Conservation (phyloP, 2,797 vertebrate genomes). For the Pipistrellus pygmaeus region DNA sequence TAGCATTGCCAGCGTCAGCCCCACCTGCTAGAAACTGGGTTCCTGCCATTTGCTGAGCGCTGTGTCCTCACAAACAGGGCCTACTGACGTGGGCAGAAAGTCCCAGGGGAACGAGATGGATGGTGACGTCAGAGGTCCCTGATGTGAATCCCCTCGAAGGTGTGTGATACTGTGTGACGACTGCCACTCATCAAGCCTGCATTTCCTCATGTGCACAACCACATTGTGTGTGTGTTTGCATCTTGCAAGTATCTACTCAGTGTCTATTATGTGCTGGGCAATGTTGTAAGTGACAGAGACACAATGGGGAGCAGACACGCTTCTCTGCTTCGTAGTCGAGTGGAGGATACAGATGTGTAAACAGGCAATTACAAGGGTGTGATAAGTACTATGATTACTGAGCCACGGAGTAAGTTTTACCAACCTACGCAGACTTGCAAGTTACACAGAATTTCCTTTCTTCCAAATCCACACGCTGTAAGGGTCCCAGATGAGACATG, state of each 20-base stretch:
- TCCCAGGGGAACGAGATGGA: accelerated
- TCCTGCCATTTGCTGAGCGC: not conserved
- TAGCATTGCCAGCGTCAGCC: not conserved
- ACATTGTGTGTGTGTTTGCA: not conserved
- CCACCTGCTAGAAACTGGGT: not conserved
- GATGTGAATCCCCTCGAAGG: not conserved
- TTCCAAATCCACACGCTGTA: constrained; percentile 58
- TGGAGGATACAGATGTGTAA: not conserved
- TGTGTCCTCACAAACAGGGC: not conserved
- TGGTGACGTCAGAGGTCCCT: not conserved
- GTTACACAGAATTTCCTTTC: constrained; percentile 64
- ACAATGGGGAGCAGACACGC: not conserved
- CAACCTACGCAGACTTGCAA: constrained; percentile 61
- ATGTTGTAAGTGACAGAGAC: not conserved
- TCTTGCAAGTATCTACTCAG: not conserved
- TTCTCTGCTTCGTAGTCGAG: not conserved
- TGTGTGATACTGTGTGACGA: not conserved
- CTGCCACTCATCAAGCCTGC: not conserved
- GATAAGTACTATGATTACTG: constrained; percentile 62
- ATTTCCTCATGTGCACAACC: not conserved
- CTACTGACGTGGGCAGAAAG: accelerated
- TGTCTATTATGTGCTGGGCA: not conserved
- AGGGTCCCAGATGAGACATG: constrained; percentile 56
- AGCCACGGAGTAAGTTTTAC: constrained; percentile 48
- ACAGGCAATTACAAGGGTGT: constrained; percentile 34